Evolutionary conservation across 1,140 invertebrate genomes (phyloP).

Genomic region (Phymastichus coffea): DNA sequence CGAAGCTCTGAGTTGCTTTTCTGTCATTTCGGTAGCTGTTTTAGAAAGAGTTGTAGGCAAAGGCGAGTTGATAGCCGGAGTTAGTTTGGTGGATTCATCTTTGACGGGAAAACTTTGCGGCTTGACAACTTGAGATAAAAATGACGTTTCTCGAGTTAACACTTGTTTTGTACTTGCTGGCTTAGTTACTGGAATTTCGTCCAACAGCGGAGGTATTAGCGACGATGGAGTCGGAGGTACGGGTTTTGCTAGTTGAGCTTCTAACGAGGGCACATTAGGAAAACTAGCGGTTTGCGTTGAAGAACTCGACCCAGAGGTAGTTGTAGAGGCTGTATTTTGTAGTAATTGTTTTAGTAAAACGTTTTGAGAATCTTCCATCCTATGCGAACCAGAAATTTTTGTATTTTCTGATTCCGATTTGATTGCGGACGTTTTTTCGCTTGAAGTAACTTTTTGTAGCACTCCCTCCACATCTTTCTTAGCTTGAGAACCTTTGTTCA

Average conservation of each 20-base stretch:
- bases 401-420: slow-evolving; percentile 37
- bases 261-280: slow-evolving; percentile 69
- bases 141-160: slow-evolving; percentile 60
- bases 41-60: slow-evolving; percentile 20
- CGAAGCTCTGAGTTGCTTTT: background rate
- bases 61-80: slow-evolving; percentile 45
- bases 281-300: slow-evolving; percentile 61
- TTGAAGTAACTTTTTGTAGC: slow-evolving; percentile 29
- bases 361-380: slow-evolving; percentile 81
- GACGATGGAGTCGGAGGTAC: slow-evolving; percentile 63
- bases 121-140: slow-evolving; percentile 53
- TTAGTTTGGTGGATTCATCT: slow-evolving; percentile 59
- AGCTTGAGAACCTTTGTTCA: slow-evolving; percentile 23
- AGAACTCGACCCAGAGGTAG: slow-evolving; percentile 53
- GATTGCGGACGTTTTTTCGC: slow-evolving; percentile 36
- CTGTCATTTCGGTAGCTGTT: slow-evolving; percentile 26
- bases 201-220: slow-evolving; percentile 50
- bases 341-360: slow-evolving; percentile 86
- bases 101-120: slow-evolving; percentile 49
- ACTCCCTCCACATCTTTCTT: slow-evolving; percentile 44
- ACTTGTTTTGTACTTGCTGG: slow-evolving; percentile 40
- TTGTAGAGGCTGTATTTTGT: slow-evolving; percentile 77
- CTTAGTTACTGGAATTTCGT: slow-evolving; percentile 43
- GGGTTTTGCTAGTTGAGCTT: slow-evolving; percentile 72
- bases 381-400: slow-evolving; percentile 37